phyloP scores from a whole-genome alignment of 2,113 vertebrate genomes.

The Ameiurus melas region DNA sequence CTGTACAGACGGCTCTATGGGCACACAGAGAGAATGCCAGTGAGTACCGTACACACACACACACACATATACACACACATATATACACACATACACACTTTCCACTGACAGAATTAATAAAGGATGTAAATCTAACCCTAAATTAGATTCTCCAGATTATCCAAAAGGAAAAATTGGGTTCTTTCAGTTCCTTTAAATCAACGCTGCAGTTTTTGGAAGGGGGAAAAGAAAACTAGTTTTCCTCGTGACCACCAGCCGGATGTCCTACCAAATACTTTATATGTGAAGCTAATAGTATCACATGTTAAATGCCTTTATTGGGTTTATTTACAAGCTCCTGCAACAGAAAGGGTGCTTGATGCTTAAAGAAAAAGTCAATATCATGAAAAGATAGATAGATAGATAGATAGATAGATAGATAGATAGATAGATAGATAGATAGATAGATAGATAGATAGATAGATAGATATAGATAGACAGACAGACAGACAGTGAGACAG shows the following conservation, averaged over 20 bases:
- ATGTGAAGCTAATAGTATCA: neutral
- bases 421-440: no score
- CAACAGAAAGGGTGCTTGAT: neutral
- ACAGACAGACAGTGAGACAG: no score
- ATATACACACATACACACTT: neutral
- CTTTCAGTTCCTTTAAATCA: neutral
- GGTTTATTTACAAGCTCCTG: neutral
- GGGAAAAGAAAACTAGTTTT: neutral
- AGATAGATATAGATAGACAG: no score
- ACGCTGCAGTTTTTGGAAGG: neutral
- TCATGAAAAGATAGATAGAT: neutral
- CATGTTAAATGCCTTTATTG: neutral
- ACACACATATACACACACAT: neutral
- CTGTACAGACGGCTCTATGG: conserved; percentile 95
- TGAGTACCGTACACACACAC: conserved; percentile 62
- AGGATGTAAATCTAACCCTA: neutral
- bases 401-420: no score
- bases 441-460: no score
- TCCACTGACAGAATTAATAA: neutral
- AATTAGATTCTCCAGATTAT: neutral
- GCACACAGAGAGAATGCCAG: conserved; percentile 96
- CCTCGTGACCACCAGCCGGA: neutral
- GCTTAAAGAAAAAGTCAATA: neutral
- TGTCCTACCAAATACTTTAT: neutral
- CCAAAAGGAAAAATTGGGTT: neutral